Evolutionary conservation across 2,113 vertebrate genomes (phyloP), one percentile per base, ranked within the genome.

Genomic region (Petaurus breviceps): DNA sequence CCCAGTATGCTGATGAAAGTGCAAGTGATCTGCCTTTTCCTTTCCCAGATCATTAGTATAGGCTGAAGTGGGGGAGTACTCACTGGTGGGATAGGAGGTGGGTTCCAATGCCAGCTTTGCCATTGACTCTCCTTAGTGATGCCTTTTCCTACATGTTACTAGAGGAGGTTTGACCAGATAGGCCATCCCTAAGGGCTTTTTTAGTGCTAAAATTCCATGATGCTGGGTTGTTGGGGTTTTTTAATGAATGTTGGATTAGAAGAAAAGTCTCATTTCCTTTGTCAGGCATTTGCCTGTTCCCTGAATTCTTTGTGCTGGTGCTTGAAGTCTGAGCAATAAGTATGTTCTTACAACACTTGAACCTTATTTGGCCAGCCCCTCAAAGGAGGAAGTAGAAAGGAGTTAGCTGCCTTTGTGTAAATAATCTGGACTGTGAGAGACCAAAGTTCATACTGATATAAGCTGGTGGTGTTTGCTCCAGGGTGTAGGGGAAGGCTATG

Each of bases 401-500:
- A 51, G 51, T 51, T 51, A 51, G 25, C 55, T 94, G 50, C 94
- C 50, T 57, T 0, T 90, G 53, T 95, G 89, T 97, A 91, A 96
- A 92, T 90, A 97, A 43, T 51, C 31, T 93, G 89, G 89, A 47
- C 54, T n/a, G 37, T 77, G 50, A 96, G 89, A 90, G 95, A 95
- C 89, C 96, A 97, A 96, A 94, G 97, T 96, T 95, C 97, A 84
- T 98, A 95, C 90, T 97, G 96, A 96, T 93, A 95, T 46, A 90
- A 52, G 92, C 55, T 96, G 47, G 52, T 49, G 54, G 9, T 97
- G 84, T 97, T 97, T 95, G 91, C 93, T 43, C 57, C 4, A 28
- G 55, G 90, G 43, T 95, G 54, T 53, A 25, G 89, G 90, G 54
- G 90, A 37, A 51, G 92, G 57, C 84, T 43, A 91, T 68, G 46